A percentile compares a stretch with the other conserved stretches of the same genome.
These are phyloP conservation scores for Fissipunctia ypsillon DNA, from an alignment of 2,888 invertebrate species.

Conservation along the genomic window DNA sequence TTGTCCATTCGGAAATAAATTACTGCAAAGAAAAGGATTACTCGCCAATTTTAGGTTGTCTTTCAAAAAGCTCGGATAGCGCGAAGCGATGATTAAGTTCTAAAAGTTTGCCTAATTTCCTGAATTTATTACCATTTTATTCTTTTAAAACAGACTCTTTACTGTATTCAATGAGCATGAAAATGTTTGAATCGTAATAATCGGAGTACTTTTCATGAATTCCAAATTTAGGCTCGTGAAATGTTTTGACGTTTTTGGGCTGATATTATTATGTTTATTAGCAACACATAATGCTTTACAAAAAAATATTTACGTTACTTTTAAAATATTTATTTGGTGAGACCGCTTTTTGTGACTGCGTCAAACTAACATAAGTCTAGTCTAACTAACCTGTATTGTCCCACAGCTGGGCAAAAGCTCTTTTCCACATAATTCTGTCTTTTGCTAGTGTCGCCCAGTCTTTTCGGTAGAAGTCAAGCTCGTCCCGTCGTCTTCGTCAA, in stretches of 20 bases:
- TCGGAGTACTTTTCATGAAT: slow-evolving; percentile 54
- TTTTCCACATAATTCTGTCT: too few species aligned
- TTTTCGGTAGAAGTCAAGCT: too few species aligned
- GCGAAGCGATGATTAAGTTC: slow-evolving; percentile 74
- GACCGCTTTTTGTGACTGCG: neutral
- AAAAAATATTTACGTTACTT: neutral
- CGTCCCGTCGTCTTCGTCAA: too few species aligned
- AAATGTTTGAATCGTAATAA: slow-evolving; percentile 64
- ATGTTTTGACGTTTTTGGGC: slow-evolving; percentile 31
- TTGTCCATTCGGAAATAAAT: slow-evolving; percentile 74
- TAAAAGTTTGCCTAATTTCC: slow-evolving; percentile 74
- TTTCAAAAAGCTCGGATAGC: slow-evolving; percentile 73
- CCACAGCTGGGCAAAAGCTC: too few species aligned
- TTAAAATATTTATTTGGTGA: neutral
- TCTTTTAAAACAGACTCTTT: slow-evolving; percentile 61
- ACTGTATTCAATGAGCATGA: slow-evolving; percentile 67
- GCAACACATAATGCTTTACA: neutral
- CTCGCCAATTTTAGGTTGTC: slow-evolving; percentile 75
- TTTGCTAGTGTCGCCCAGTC: too few species aligned
- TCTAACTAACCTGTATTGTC: too few species aligned
- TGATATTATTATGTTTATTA: slow-evolving; percentile 6
- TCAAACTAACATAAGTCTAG: too few species aligned
- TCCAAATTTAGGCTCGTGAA: slow-evolving; percentile 39
- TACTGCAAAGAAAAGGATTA: slow-evolving; percentile 76
- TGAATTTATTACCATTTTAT: slow-evolving; percentile 73